Evolutionary conservation across 2,888 invertebrate genomes (phyloP).

Genomic region (Rhamnusium bicolor): DNA sequence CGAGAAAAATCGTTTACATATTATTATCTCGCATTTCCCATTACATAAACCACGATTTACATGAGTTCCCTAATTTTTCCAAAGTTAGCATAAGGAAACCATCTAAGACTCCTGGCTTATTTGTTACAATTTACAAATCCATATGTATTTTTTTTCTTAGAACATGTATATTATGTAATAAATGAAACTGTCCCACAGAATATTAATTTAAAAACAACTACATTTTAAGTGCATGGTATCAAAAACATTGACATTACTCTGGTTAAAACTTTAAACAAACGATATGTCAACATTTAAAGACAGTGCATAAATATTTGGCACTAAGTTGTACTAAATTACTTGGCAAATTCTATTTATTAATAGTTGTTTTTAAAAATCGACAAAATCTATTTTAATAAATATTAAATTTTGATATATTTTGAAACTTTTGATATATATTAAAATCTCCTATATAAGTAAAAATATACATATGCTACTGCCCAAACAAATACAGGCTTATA

Average conservation of each 20-base stretch:
- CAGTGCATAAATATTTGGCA: slow-evolving; percentile 40
- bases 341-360: slow-evolving; percentile 35
- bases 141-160: no score
- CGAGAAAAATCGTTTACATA: no score
- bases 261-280: not conserved
- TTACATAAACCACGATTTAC: not conserved
- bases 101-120: no score
- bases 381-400: slow-evolving; percentile 26
- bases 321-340: slow-evolving; percentile 49
- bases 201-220: not conserved
- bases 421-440: slow-evolving; percentile 16
- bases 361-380: not conserved
- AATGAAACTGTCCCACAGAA: slow-evolving; percentile 5
- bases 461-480: not conserved
- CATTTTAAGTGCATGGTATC: not conserved
- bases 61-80: not conserved
- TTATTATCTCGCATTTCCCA: no score
- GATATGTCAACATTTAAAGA: not conserved
- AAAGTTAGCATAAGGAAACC: no score
- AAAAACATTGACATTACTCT: not conserved
- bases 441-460: slow-evolving; percentile 4
- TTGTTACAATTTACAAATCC: no score
- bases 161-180: no score
- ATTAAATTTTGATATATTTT: slow-evolving; percentile 16
- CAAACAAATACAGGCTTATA: not conserved